Base-by-base conservation (phyloP, 2,888 invertebrate species). In the Leucoptera coffeella region DNA sequence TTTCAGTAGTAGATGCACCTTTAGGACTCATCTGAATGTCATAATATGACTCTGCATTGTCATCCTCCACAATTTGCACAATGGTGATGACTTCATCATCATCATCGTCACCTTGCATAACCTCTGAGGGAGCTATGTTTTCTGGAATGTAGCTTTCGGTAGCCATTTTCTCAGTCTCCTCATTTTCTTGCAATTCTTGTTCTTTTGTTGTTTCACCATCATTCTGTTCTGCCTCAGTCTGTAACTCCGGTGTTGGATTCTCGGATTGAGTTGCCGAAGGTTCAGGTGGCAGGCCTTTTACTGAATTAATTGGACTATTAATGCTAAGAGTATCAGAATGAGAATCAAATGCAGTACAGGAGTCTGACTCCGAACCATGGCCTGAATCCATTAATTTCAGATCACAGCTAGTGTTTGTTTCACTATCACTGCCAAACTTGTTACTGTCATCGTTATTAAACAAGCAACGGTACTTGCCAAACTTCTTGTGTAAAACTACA, bases 401-500 rank as follows among this genome's bases (percentile, higher is more conserved):
- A 41, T 69, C 64, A 35, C 67, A 33, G 42, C 62, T 71, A 38
- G 64, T 67, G 29, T 55, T 67, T 15, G 64, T 69, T 50, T 72
- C 73, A 53, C 69, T 69, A 30, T 71, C 67, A 52, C 67, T 69
- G 17, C 69, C 56, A 32, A 59, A 34, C 27, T 71, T 71, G 20
- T 50, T 49, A 19, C 42, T 39, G 12, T 60, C 58, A 38, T 61
- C 65, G 47, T 45, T 64, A 34, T 58, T 60, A 32, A 69, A 55
- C 11, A 75, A 43, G 39, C 69, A 73, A 17, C 74, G 51, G 39
- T 73, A 75, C 47, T 75, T 75, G 22, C 75, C 75, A 40, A 75
- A 75, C 40, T 75, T 75, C 38, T 75, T 75, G 41, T 74, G 75
- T 29, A 59, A 40, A 28, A 56, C 59, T 37, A 65, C 52, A 25